Evolutionary conservation across 2,797 vertebrate genomes (phyloP), one percentile per base, ranked within the genome.

Genomic region (Cyprinodon diabolis): DNA sequence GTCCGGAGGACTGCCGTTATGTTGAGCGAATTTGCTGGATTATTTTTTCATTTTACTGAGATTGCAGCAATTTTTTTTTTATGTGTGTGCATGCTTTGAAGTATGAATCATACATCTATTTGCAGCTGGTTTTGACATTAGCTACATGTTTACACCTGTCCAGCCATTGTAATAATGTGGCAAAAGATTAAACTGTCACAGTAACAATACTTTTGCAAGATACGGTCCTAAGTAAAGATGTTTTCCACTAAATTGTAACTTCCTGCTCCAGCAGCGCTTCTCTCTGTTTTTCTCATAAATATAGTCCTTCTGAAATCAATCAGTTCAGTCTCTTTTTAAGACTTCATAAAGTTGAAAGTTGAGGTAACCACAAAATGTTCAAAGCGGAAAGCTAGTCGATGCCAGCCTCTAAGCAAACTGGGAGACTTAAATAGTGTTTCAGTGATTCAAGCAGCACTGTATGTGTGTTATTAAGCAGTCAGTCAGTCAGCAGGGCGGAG

Each of bases 331-430:
- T 40, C 40, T 67, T 17, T 60, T 76, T 85, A 86, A 87, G 88
- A 91, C 77, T 91, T 88, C 87, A 83, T 75, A 86, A 89, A 90
- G 89, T 89, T 86, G 90, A 92, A 92, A 91, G 82, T 86, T 92
- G 88, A 70, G 81, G 79, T 72, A 72, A 82, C 86, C 82, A 54
- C 75, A 86, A 66, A 75, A 68, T 1, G 69, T 72, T 77, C 25
- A 21, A 62, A 72, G 78, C 55, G 35, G 4, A 79, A 74, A 47
- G 13, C 66, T 65, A 57, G 71, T 55, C 83, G 71, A 85, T 75
- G 0, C 10, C 74, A 68, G 67, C 37, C 51, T 13, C 66, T 76
- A 68, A 30, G 66, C 47, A 75, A 17, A 0, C 8, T 37, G 43
- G 14, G 57, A 69, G 14, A 35, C 73, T 48, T 37, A 51, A 40